phyloP scores from a whole-genome alignment of 35 echinoderm and acorn worm species.

The Acanthaster planci region DNA sequence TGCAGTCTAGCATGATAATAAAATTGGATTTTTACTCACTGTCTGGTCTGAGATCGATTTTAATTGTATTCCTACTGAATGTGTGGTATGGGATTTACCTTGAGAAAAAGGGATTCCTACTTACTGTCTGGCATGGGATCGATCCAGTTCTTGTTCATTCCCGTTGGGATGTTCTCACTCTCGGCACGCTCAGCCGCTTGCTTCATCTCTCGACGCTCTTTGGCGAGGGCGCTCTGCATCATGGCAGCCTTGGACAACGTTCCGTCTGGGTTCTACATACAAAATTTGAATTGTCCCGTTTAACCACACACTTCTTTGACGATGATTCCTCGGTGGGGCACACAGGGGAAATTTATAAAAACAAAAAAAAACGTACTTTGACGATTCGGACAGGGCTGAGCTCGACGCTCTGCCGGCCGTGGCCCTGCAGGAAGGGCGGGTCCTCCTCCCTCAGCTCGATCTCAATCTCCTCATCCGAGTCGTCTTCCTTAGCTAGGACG shows the following conservation, averaged over 20 bases:
- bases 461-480: slow-evolving; percentile 97
- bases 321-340: no score
- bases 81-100: slow-evolving; percentile 96
- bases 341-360: no score
- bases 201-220: slow-evolving; percentile 93
- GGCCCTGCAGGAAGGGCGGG: slow-evolving; percentile 91
- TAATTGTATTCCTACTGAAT: slow-evolving; percentile 74
- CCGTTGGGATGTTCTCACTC: slow-evolving; percentile 81
- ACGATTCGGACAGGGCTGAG: slow-evolving; percentile 96
- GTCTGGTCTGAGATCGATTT: no score
- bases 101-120: no score
- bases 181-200: slow-evolving; percentile 82
- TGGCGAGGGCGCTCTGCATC: slow-evolving; percentile 96
- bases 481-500: slow-evolving; percentile 92
- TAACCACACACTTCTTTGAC: no score
- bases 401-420: slow-evolving; percentile 92
- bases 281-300: not conserved
- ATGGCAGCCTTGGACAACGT: slow-evolving; percentile 98
- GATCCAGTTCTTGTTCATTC: slow-evolving; percentile 99
- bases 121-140: slow-evolving; percentile 98
- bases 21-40: no score
- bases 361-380: slow-evolving; percentile 49
- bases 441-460: slow-evolving; percentile 94
- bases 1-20: no score
- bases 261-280: slow-evolving; percentile 88